A percentile compares a stretch with the other conserved stretches of the same genome.
These are phyloP conservation scores for Philaethria dido DNA, from an alignment of 2,888 invertebrate genomes.

Conservation along the genomic window DNA sequence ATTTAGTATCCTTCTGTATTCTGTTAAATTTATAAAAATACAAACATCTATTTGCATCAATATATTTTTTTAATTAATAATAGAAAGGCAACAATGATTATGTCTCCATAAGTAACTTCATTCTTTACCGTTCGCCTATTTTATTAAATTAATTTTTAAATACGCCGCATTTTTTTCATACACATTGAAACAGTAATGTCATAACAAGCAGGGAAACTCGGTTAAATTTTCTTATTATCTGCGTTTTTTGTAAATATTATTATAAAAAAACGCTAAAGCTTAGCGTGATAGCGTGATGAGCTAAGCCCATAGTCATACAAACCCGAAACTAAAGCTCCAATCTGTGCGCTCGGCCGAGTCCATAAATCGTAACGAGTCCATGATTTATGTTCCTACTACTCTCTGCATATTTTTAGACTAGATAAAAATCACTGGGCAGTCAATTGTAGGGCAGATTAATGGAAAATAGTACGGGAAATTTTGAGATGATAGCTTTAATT, in stretches of 20 bases:
- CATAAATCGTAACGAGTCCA: constrained; percentile 82
- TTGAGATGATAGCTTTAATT: constrained; percentile 25
- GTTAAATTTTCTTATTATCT: neutral
- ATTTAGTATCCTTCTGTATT: no score
- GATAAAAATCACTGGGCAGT: constrained; percentile 62
- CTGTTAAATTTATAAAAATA: no score
- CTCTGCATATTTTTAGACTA: constrained; percentile 53
- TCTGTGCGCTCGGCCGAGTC: constrained; percentile 65
- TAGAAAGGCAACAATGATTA: no score
- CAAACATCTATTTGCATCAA: no score
- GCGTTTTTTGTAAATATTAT: neutral
- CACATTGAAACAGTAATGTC: no score
- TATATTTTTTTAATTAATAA: no score
- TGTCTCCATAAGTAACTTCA: no score
- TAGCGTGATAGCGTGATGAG: constrained; percentile 43
- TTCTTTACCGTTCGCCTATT: no score
- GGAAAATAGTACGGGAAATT: constrained; percentile 45
- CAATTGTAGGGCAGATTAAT: constrained; percentile 45
- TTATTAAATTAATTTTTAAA: no score
- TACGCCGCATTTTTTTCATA: no score
- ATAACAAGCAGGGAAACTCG: no score
- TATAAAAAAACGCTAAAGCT: constrained; percentile 24
- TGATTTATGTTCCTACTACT: constrained; percentile 71
- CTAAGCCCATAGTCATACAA: constrained; percentile 58
- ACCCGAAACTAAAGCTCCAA: constrained; percentile 74